Base-by-base conservation (phyloP, 30 jellyfish, hydroid and myxozoan species). In the Aurelia sp. region DNA sequence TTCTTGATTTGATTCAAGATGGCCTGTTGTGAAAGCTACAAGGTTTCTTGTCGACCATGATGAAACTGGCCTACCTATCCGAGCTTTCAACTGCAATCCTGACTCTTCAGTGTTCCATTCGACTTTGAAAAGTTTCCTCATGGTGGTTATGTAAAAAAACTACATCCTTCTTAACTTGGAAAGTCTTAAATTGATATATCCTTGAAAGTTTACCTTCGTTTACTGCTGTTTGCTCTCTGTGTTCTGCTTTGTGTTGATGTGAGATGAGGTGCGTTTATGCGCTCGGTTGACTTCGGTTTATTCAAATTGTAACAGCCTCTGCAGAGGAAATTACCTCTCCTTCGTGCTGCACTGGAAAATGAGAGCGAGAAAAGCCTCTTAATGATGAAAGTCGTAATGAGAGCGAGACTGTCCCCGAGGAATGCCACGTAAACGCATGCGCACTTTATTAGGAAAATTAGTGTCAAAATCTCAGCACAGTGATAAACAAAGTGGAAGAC, bases 351-450 rank as follows among this genome's bases (percentile, higher is more conserved):
- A 10, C 55, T 16, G 10, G 55, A 9, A 44, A 44, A 44, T 9
- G 13, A 44, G 15, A 44, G 15, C 55, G 55, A 44, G 55, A 44
- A 6, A 44, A 44, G 15, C 55, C 55, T 44, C 55, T 44, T 44
- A 6, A 44, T 44, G 55, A 9, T 44, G 55, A 10, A 44, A 5
- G 55, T 9, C 0, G 10, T 0, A 44, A 44, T 10, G 2, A 44
- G 55, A 64, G 20, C 21, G 90, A 67, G 81, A 48, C 15, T 21
- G 52, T 4, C 1, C 27, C 62, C 2, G 13, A 33, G 19, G 66
- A 37, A 15, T 85, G 94, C 94, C 94, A 85, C 94, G 94, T 85
- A 60, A 66, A 88, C 94, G 94, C 94, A 85, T 85, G 94, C 94
- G 94, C 73, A 33, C 20, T 13, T 33, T 23, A 33, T 41, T 30